Evolutionary conservation across 2,888 invertebrate genomes (phyloP).

Genomic region (Octonoba sinensis): DNA sequence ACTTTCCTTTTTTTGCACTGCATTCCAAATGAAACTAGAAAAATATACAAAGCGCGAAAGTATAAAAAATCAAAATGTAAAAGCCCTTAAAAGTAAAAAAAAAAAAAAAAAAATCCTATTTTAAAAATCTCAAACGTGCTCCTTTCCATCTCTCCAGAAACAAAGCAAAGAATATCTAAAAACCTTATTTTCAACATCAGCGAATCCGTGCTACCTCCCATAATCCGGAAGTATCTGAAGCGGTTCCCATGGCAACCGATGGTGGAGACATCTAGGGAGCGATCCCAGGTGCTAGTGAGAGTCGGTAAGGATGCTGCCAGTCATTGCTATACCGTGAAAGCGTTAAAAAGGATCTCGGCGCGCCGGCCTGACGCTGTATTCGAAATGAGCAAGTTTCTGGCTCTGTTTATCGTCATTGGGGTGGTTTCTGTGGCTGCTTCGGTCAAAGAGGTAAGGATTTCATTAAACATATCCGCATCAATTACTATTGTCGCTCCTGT

Average conservation of each 20-base stretch:
- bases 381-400: constrained; percentile 36
- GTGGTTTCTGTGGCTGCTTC: constrained; percentile 22
- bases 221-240: constrained; percentile 34
- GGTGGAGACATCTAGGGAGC: constrained; percentile 39
- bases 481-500: too few relatives aligned
- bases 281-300: constrained; percentile 1
- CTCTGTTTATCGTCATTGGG: constrained; percentile 23
- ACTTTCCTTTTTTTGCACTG: constrained; percentile 6
- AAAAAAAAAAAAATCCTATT: not conserved
- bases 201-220: constrained; percentile 31
- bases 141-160: constrained; percentile 6
- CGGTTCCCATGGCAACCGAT: constrained; percentile 40
- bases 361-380: too few relatives aligned
- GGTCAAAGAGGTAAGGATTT: constrained; percentile 31
- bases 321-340: constrained; percentile 12
- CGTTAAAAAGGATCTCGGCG: constrained; percentile 11
- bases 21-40: constrained; percentile 11
- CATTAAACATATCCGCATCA: too few relatives aligned
- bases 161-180: constrained; percentile 25
- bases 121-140: constrained; percentile 3
- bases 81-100: not conserved
- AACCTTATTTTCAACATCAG: constrained; percentile 40
- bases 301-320: constrained; percentile 17
- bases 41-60: too few relatives aligned
- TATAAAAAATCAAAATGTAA: not conserved